phyloP scores from a whole-genome alignment of 2,888 invertebrate species.

The Amphiduros pacificus region DNA sequence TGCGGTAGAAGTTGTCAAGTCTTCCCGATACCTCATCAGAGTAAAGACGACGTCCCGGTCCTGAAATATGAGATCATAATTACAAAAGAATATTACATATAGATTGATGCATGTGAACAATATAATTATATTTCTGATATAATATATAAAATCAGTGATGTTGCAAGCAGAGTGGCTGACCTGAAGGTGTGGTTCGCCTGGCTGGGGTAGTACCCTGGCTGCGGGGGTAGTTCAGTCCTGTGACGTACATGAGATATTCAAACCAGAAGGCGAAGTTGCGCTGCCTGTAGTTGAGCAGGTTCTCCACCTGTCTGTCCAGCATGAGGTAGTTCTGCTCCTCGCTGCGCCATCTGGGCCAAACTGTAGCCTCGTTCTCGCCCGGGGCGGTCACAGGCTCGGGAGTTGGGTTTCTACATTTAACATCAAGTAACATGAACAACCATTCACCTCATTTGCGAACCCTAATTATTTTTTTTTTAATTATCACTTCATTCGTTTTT shows the following conservation, averaged over 20 bases:
- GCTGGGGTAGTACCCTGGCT: neutral
- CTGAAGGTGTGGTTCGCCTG: no score
- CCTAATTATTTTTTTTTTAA: neutral
- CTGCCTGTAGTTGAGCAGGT: conserved; percentile 7
- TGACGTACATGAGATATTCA: conserved; percentile 8
- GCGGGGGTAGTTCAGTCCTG: neutral
- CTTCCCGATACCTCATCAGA: no score
- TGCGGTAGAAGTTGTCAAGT: no score
- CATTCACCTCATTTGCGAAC: neutral
- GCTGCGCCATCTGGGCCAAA: conserved; percentile 14
- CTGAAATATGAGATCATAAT: no score
- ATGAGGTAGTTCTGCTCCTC: conserved; percentile 9
- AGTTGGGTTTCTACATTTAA: conserved; percentile 19
- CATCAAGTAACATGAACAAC: neutral
- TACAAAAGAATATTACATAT: no score
- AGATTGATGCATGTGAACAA: no score
- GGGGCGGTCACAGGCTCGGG: conserved; percentile 18
- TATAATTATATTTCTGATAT: no score
- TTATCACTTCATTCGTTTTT: neutral
- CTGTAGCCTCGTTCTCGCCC: conserved; percentile 11
- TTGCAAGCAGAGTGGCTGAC: no score
- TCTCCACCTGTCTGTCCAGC: neutral
- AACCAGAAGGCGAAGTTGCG: neutral
- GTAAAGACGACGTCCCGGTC: no score
- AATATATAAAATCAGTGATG: no score